Conservation (phyloP, 2,888 invertebrate species). For the Schizaphis graminum region DNA sequence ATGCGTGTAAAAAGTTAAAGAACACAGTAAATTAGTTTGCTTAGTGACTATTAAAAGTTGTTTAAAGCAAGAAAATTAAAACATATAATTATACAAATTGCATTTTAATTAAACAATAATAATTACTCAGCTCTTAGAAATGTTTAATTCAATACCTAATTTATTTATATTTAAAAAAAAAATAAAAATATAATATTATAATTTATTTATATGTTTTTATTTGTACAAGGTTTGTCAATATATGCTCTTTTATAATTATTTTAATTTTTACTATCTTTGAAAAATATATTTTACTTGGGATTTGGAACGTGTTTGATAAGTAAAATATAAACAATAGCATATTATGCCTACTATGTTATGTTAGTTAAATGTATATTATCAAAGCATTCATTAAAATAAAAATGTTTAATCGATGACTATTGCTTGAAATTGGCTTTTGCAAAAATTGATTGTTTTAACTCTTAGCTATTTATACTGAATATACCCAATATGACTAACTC, state of each 20-base stretch:
- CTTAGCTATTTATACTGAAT: too few species aligned
- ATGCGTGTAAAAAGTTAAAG: constrained; percentile 34
- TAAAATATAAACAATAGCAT: background rate
- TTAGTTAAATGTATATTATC: background rate
- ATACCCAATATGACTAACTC: background rate
- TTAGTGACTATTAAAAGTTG: constrained; percentile 19
- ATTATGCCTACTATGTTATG: background rate
- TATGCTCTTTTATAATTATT: background rate
- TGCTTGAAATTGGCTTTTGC: background rate
- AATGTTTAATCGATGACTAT: background rate
- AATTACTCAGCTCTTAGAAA: background rate
- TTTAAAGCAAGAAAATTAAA: constrained; percentile 4
- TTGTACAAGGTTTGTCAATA: background rate
- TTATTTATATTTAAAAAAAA: background rate
- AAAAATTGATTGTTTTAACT: background rate
- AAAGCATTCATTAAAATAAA: background rate
- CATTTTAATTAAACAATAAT: constrained; percentile 1
- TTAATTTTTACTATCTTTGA: background rate
- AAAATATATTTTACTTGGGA: background rate
- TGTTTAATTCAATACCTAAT: background rate
- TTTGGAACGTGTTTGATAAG: background rate
- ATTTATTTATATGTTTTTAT: background rate
- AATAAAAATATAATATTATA: background rate
- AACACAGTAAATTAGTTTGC: constrained; percentile 31
- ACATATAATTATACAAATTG: background rate